These are phyloP conservation scores for Nymphalis urticae DNA, from an alignment of 2,888 invertebrate genomes.

Conservation along the genomic window DNA sequence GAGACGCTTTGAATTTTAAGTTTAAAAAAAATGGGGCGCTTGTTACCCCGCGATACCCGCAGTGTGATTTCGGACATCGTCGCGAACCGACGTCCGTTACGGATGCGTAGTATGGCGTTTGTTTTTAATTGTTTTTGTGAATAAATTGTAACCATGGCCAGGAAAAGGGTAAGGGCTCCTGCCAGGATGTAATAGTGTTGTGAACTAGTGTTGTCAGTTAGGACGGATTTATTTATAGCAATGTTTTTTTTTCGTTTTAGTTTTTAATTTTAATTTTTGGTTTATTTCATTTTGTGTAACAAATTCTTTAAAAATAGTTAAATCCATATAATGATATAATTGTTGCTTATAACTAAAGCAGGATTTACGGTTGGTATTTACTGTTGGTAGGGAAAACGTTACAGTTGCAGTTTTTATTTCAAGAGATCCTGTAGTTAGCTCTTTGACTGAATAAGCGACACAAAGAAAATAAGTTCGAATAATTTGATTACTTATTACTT, in stretches of 20 bases:
- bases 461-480: too few species aligned
- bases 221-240: background rate
- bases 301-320: too few species aligned
- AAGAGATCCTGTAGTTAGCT: too few species aligned
- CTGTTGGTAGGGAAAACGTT: too few species aligned
- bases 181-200: conserved; percentile 24
- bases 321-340: too few species aligned
- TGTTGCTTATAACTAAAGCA: too few species aligned
- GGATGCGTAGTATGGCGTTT: conserved; percentile 35
- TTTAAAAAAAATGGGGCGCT: conserved; percentile 59
- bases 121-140: conserved; percentile 49
- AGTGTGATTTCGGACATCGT: conserved; percentile 55
- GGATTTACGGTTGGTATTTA: too few species aligned
- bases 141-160: conserved; percentile 61
- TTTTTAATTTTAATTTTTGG: background rate
- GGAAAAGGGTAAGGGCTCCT: conserved; percentile 68
- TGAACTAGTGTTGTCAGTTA: conserved; percentile 15
- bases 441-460: too few species aligned
- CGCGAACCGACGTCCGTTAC: conserved; percentile 47
- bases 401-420: too few species aligned
- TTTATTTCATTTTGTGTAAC: background rate
- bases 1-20: conserved; percentile 49
- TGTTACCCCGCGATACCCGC: conserved; percentile 54
- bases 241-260: background rate
- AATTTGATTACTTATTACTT: too few species aligned